phyloP scores from a whole-genome alignment of 2,888 invertebrate species.

The Polyommatus icarus region DNA sequence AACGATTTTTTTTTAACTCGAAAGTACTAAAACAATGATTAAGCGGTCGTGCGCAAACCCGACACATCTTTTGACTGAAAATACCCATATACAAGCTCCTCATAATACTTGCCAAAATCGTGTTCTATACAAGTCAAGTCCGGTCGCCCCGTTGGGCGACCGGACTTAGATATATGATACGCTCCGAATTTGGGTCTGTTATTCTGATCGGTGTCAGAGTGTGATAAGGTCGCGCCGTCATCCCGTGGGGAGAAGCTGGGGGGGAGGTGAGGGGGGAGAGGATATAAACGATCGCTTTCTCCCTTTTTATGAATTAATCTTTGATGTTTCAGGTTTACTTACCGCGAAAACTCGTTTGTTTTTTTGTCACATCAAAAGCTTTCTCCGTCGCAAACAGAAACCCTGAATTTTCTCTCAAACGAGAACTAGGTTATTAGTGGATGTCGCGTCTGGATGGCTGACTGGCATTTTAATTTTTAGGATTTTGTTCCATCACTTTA shows the following conservation, averaged over 20 bases:
- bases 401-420: not conserved
- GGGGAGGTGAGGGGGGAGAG: not conserved
- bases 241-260: not conserved
- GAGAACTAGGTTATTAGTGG: not conserved
- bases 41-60: not conserved
- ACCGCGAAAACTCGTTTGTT: conserved; percentile 13
- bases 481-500: too few species aligned
- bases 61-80: not conserved
- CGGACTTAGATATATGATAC: not conserved
- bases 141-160: too few species aligned
- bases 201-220: conserved; percentile 17
- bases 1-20: too few species aligned
- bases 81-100: not conserved
- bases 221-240: not conserved
- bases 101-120: not conserved
- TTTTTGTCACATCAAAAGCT: conserved; percentile 17
- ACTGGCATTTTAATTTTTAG: not conserved
- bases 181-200: not conserved
- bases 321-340: conserved; percentile 11
- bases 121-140: not conserved
- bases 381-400: not conserved
- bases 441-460: not conserved
- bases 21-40: not conserved
- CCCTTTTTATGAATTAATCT: conserved; percentile 15
- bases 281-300: conserved; percentile 2